Conservation (phyloP, 2,797 vertebrate species). For the Phrynocephalus vlangalii region DNA sequence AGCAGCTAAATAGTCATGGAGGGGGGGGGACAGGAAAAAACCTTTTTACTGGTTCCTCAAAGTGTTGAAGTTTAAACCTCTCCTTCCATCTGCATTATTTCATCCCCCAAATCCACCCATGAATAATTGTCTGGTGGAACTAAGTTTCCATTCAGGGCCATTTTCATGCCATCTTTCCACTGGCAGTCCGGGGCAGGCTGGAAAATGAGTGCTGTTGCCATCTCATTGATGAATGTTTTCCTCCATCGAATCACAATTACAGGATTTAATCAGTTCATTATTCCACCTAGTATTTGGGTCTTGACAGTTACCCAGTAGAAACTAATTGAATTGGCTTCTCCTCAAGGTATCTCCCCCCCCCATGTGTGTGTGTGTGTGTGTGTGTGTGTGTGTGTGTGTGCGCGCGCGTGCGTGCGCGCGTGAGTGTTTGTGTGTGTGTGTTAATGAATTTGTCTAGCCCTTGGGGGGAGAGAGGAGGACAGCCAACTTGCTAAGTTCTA, state of each 20-base stretch:
- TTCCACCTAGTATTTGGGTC: constrained; percentile 72
- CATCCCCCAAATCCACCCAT: not conserved
- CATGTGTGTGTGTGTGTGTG: too few relatives aligned
- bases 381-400: not conserved
- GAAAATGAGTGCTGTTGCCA: constrained; percentile 64
- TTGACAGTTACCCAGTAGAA: constrained; percentile 71
- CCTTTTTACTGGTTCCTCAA: not conserved
- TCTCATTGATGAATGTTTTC: constrained; percentile 73
- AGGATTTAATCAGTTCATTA: constrained; percentile 80
- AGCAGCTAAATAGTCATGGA: not conserved
- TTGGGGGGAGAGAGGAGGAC: constrained; percentile 51
- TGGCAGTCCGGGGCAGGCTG: constrained; percentile 41
- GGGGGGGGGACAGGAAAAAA: constrained; percentile 5
- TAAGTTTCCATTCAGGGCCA: not conserved
- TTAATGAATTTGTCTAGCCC: constrained; percentile 57
- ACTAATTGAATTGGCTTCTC: constrained; percentile 79
- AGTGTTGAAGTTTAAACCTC: not conserved
- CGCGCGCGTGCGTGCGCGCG: not conserved
- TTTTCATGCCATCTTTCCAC: constrained; percentile 31
- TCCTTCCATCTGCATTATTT: not conserved
- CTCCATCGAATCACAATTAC: constrained; percentile 75
- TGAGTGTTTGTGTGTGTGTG: not conserved
- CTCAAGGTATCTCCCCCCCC: constrained; percentile 67
- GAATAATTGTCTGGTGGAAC: constrained; percentile 24
- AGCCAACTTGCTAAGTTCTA: constrained; percentile 60